Evolutionary conservation across 1,140 invertebrate genomes (phyloP).

Genomic region (Lepidostoma basale): DNA sequence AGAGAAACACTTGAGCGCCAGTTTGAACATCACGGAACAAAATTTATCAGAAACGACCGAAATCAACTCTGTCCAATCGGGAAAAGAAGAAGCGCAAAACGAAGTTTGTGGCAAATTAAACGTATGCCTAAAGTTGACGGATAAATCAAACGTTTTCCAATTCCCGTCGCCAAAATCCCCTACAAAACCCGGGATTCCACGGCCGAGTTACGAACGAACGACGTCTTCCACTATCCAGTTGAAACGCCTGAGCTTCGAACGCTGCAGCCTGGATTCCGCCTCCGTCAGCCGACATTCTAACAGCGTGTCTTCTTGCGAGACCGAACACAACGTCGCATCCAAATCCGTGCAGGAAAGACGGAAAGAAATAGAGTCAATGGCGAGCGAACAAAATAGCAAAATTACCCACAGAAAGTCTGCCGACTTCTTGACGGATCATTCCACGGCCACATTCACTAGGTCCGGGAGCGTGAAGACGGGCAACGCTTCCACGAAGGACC

Average conservation of each 20-base stretch:
- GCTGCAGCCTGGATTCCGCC: slow-evolving; percentile 58
- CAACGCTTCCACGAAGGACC: slow-evolving; percentile 22
- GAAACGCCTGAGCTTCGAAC: slow-evolving; percentile 57
- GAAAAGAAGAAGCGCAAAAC: neutral
- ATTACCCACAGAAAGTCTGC: slow-evolving; percentile 26
- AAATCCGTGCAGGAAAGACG: slow-evolving; percentile 58
- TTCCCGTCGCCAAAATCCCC: slow-evolving; percentile 25
- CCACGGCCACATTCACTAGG: slow-evolving; percentile 28
- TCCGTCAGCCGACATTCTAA: slow-evolving; percentile 50
- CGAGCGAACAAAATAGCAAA: slow-evolving; percentile 36
- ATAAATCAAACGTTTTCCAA: slow-evolving; percentile 24
- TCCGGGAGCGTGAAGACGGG: slow-evolving; percentile 34
- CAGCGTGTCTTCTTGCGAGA: slow-evolving; percentile 44
- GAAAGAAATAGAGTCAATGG: slow-evolving; percentile 58
- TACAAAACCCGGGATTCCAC: slow-evolving; percentile 30
- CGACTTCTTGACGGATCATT: slow-evolving; percentile 17
- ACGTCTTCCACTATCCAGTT: slow-evolving; percentile 53
- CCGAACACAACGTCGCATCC: slow-evolving; percentile 49
- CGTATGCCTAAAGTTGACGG: slow-evolving; percentile 13
- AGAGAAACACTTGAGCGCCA: neutral
- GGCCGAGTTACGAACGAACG: slow-evolving; percentile 32
- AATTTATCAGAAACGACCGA: neutral
- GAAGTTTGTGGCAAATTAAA: slow-evolving; percentile 24
- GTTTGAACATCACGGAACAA: slow-evolving; percentile 9
- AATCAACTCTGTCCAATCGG: too few relatives aligned